Conservation (phyloP, 2,113 vertebrate genomes). For the Isichthys henryi region DNA sequence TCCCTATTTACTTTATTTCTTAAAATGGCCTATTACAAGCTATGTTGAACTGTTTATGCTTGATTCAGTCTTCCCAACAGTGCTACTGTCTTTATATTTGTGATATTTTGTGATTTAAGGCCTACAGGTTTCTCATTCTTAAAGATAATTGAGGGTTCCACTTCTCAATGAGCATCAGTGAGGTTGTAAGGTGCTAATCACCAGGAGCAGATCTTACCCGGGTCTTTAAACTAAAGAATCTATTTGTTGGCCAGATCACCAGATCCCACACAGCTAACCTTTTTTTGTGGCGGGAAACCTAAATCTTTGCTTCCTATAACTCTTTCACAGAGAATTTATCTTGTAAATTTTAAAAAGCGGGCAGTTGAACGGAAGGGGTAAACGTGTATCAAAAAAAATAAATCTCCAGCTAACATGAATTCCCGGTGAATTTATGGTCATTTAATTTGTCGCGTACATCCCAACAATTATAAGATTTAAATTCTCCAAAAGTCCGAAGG, state of each 20-base stretch:
- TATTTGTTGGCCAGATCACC: neutral
- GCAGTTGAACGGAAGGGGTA: neutral
- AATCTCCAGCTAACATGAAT: neutral
- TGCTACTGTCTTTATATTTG: neutral
- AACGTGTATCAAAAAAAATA: too few species aligned
- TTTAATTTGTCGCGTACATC: neutral
- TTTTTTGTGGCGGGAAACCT: neutral
- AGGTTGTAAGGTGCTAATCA: neutral
- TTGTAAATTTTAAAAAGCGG: too few species aligned
- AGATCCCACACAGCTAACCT: neutral
- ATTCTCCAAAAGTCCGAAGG: neutral
- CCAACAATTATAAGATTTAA: neutral
- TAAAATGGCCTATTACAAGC: neutral
- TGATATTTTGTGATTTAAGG: neutral
- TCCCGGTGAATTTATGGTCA: neutral
- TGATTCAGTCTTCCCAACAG: neutral
- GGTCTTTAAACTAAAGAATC: neutral
- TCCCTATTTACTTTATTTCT: neutral
- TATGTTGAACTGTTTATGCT: neutral
- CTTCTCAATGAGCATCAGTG: neutral
- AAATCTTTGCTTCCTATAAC: neutral
- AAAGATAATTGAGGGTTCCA: neutral
- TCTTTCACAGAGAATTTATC: neutral
- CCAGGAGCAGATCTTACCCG: neutral
- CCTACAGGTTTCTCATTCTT: neutral